These are phyloP conservation scores for Drosophila ogumai DNA, from an alignment of 1,140 invertebrate genomes.

Conservation along the genomic window DNA sequence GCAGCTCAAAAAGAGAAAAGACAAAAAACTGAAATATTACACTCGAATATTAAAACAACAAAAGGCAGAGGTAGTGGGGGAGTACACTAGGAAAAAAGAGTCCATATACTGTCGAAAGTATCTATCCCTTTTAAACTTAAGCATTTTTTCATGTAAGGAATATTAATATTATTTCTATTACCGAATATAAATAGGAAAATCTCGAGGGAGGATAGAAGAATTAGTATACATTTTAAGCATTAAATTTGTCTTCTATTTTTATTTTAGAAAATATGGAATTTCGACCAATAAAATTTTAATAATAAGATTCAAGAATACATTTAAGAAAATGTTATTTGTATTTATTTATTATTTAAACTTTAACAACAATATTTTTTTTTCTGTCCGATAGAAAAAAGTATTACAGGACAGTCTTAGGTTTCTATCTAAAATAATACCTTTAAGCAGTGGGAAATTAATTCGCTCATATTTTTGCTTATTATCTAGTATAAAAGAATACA, in stretches of 20 bases:
- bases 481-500: neutral
- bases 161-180: neutral
- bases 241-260: too few relatives aligned
- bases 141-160: neutral
- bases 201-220: too few relatives aligned
- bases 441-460: neutral
- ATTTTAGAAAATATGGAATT: neutral
- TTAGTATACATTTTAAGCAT: too few relatives aligned
- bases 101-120: neutral
- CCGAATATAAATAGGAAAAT: neutral
- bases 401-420: neutral
- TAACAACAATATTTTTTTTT: neutral
- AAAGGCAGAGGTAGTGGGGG: constrained; percentile 12
- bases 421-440: neutral
- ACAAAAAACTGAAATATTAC: constrained; percentile 76
- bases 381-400: neutral
- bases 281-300: neutral
- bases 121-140: neutral
- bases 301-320: neutral
- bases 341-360: neutral
- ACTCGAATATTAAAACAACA: constrained; percentile 74
- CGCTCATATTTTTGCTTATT: neutral
- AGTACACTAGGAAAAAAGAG: neutral
- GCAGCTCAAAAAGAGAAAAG: constrained; percentile 23
- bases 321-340: neutral